Percentiles rank a stretch among this genome's conserved stretches.
These are phyloP conservation scores for Petrocephalus zakoni DNA, from an alignment of 2,113 vertebrate genomes.

Conservation along the genomic window DNA sequence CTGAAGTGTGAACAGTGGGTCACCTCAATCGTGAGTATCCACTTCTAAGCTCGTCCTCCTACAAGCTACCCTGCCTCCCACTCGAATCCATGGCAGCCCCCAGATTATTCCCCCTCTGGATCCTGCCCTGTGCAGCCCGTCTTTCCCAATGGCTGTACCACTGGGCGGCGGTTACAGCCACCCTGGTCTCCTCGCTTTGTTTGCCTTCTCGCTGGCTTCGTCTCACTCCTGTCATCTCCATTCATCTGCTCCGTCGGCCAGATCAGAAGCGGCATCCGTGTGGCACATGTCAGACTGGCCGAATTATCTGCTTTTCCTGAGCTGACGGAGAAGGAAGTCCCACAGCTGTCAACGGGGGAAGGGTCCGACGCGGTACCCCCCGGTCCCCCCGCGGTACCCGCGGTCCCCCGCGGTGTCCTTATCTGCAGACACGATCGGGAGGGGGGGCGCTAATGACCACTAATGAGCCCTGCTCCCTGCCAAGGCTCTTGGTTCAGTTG, in stretches of 20 bases:
- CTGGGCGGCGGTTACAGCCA: neutral
- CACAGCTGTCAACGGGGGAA: slow-evolving; percentile 27
- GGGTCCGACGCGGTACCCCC: slow-evolving; percentile 14
- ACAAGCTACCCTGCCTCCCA: neutral
- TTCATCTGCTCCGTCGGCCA: neutral
- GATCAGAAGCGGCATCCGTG: slow-evolving; percentile 21
- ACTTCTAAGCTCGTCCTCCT: neutral
- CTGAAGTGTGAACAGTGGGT: slow-evolving; percentile 13
- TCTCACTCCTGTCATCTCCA: neutral
- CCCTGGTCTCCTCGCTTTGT: neutral
- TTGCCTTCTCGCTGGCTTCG: neutral
- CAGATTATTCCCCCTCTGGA: neutral
- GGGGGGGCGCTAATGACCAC: neutral
- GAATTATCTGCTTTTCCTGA: slow-evolving; percentile 19
- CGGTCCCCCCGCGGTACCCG: too few relatives aligned
- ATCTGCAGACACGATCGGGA: neutral
- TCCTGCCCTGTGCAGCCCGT: neutral
- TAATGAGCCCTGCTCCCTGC: neutral
- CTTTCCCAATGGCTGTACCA: neutral
- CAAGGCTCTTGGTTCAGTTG: neutral
- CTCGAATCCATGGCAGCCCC: neutral
- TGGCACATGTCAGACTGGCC: neutral
- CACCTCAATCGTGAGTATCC: neutral
- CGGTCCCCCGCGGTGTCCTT: slow-evolving; percentile 20
- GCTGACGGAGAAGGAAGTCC: slow-evolving; percentile 21